These are phyloP conservation scores for Drosophila azteca DNA, from an alignment of 1,140 invertebrate genomes.

Conservation along the genomic window DNA sequence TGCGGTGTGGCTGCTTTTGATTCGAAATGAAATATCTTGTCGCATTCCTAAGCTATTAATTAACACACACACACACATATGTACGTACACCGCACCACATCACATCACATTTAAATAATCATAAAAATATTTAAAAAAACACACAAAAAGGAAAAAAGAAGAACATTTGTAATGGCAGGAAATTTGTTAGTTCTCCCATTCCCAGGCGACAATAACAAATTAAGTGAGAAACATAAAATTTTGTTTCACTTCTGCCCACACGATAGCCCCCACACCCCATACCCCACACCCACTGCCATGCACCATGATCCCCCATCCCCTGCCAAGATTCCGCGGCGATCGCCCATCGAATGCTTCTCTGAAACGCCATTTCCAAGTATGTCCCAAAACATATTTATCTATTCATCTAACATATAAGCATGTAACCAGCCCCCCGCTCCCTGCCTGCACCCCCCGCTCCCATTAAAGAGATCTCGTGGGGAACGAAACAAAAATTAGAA, in stretches of 20 bases:
- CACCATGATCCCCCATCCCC: not conserved
- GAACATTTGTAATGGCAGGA: conserved; percentile 68
- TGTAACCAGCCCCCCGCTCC: conserved; percentile 10
- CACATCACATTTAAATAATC: conserved; percentile 67
- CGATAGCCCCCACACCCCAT: conserved; percentile 12
- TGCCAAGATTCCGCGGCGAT: too few species aligned
- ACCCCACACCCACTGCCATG: not conserved
- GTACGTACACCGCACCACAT: not conserved
- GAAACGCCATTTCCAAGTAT: conserved; percentile 54
- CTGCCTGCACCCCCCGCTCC: not conserved
- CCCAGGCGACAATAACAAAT: conserved; percentile 61
- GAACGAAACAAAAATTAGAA: conserved; percentile 75
- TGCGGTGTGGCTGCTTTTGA: conserved; percentile 33
- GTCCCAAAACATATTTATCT: conserved; percentile 49
- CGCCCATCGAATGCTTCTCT: conserved; percentile 24
- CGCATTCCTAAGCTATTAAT: conserved; percentile 62
- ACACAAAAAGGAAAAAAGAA: conserved; percentile 9
- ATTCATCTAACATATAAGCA: conserved; percentile 53
- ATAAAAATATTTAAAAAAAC: conserved; percentile 50
- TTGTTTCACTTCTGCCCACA: conserved; percentile 52
- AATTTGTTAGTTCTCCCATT: conserved; percentile 66
- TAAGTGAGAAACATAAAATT: conserved; percentile 79
- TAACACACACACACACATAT: conserved; percentile 24
- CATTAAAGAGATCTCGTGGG: conserved; percentile 46
- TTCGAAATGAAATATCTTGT: conserved; percentile 59